Base-by-base conservation (phyloP, 2,113 vertebrate species). In the Sinocyclocheilus maitianheensis region DNA sequence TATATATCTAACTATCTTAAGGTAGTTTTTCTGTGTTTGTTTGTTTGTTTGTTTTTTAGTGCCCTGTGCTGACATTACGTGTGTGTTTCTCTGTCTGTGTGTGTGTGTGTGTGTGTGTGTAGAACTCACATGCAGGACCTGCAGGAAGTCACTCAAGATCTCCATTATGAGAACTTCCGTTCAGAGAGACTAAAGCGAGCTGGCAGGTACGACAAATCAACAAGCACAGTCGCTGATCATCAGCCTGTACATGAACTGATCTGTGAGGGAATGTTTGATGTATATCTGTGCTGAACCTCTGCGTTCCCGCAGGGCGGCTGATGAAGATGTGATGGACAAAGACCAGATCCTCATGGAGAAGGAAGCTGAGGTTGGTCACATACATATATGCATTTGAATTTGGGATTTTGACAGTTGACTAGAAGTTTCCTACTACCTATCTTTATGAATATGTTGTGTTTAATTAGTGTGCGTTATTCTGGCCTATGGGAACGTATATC, bases 291-390 rank as follows among this genome's bases (percentile, higher is more conserved):
- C 40, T 40, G 40, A 40, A 40, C 0, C 6, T 43, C n/a, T 83
- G 72, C 86, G 53, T 67, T 85, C 87, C 75, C 81, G 48, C 83
- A 98, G 97, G 86, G 95, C 94, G 71, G 96, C 94, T 84, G 97
- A 97, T 85, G 97, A 97, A 84, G 97, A 97, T 37, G 96, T 96
- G 76, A 55, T 97, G 87, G 97, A 98, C 91, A 98, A 98, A 88
- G 97, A 98, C 86, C 96, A 96, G 95, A 98, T 98, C 89, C 95
- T 98, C 76, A 91, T 97, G 89, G 96, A 98, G 93, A 98, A 98
- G 43, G 97, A 98, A 89, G 96, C 96, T 10, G 97, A 98, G 96
- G 97, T 98, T 90, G 93, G 93, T 53, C 51, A 53, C 51, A 78
- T 40, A 51, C 85, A 10, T 88, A 48, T 48, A 48, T 48, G 46